phyloP scores from a whole-genome alignment of 92 coral and sea anemone genomes.

The Epizoanthus ramosus region DNA sequence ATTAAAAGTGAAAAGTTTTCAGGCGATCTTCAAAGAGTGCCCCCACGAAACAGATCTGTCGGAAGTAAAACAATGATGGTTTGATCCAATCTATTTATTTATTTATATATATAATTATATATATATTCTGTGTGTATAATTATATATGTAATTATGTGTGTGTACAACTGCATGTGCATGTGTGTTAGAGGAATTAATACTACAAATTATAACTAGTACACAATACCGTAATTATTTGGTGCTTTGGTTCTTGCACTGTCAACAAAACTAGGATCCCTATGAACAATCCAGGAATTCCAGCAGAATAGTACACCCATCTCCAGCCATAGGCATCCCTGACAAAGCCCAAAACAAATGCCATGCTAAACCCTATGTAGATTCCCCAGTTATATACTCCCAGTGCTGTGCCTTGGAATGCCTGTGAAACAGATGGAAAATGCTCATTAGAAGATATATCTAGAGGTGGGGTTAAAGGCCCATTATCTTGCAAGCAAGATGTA shows the following conservation, averaged over 20 bases:
- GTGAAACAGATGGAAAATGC: neutral
- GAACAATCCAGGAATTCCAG: slow-evolving; percentile 25
- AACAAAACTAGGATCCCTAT: slow-evolving; percentile 13
- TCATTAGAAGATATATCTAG: neutral
- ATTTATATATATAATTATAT: too few species aligned
- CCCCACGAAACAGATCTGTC: too few species aligned
- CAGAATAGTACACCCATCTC: slow-evolving; percentile 33
- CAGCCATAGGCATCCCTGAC: slow-evolving; percentile 32
- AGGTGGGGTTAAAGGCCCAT: too few species aligned
- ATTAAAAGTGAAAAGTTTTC: too few species aligned
- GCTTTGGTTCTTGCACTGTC: slow-evolving; percentile 25
- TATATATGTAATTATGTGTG: too few species aligned
- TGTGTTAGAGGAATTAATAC: too few species aligned
- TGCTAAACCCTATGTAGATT: slow-evolving; percentile 34
- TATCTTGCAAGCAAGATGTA: too few species aligned
- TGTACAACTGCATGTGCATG: too few species aligned
- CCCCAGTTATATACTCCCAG: slow-evolving; percentile 28
- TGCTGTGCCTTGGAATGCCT: slow-evolving; percentile 28
- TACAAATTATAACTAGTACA: neutral
- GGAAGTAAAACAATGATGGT: too few species aligned
- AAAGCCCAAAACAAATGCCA: slow-evolving; percentile 9
- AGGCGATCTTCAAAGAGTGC: too few species aligned
- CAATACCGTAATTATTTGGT: neutral
- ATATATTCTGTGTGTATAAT: too few species aligned
- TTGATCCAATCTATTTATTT: too few species aligned